phyloP scores from a whole-genome alignment of 2,797 vertebrate species.

The Fistularia tabacaria region DNA sequence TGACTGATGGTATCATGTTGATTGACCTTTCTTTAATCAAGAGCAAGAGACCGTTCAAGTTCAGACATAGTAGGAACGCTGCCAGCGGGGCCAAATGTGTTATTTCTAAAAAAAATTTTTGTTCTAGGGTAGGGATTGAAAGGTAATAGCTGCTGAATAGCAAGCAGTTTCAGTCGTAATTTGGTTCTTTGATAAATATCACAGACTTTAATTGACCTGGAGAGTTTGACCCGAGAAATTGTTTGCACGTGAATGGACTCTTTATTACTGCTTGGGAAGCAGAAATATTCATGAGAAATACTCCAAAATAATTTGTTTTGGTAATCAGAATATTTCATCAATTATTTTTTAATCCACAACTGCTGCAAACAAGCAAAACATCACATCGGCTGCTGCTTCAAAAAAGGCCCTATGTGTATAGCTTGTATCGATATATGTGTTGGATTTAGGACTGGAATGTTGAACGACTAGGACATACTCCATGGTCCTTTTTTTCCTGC shows the following conservation, averaged over 20 bases:
- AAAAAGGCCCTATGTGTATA: too few species aligned
- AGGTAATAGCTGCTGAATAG: not conserved
- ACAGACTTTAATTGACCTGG: slow-evolving; percentile 6
- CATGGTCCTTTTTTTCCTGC: not conserved
- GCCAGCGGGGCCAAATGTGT: too few species aligned
- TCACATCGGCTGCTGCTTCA: too few species aligned
- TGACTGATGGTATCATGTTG: too few species aligned
- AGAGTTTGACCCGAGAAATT: not conserved
- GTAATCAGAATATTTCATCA: not conserved
- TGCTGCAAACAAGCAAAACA: slow-evolving; percentile 2
- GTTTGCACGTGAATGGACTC: too few species aligned
- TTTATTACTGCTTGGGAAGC: slow-evolving; percentile 18
- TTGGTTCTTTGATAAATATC: slow-evolving; percentile 36
- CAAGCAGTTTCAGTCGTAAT: slow-evolving; percentile 4
- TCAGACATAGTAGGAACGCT: too few species aligned
- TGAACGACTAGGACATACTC: slow-evolving; percentile 3
- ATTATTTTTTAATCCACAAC: slow-evolving; percentile 1
- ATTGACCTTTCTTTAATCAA: too few species aligned
- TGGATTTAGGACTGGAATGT: slow-evolving; percentile 29
- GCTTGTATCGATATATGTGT: slow-evolving; percentile 2
- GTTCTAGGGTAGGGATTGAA: too few species aligned
- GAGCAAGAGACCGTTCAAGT: too few species aligned
- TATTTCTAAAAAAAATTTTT: too few species aligned
- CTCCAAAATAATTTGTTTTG: slow-evolving; percentile 1
- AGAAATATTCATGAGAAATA: slow-evolving; percentile 1